Conservation (phyloP, 2,888 invertebrate species). For the Bellardia bayeri region DNA sequence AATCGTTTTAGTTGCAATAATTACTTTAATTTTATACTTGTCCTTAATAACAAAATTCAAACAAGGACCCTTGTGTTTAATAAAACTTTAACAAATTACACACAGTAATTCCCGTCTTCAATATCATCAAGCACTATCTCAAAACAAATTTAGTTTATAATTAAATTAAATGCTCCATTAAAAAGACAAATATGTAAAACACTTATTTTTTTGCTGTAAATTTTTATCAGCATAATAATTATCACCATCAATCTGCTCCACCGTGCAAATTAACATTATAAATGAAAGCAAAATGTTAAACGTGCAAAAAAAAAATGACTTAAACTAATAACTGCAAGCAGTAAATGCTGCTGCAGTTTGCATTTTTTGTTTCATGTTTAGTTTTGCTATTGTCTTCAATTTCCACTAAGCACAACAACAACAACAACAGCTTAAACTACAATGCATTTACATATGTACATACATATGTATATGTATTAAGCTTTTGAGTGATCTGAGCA, state of each 20-base stretch:
- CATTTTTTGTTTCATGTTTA: constrained; percentile 6
- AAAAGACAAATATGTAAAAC: constrained; percentile 5
- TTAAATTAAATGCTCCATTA: constrained; percentile 14
- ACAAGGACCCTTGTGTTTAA: not conserved
- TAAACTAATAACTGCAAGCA: constrained; percentile 59
- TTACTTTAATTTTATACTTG: no score
- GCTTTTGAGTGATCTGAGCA: constrained; percentile 39
- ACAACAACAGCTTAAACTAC: not conserved
- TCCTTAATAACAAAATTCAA: not conserved
- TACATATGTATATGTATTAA: no score
- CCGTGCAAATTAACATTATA: constrained; percentile 18
- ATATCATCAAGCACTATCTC: not conserved
- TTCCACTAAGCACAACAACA: constrained; percentile 3
- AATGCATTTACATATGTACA: not conserved
- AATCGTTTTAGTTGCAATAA: no score
- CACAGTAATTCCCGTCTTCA: not conserved
- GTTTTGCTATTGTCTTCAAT: not conserved
- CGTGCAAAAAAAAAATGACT: constrained; percentile 37
- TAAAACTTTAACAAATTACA: not conserved
- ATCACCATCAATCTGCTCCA: constrained; percentile 21
- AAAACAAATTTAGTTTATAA: not conserved
- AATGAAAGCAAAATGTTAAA: constrained; percentile 38
- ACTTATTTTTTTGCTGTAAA: constrained; percentile 12
- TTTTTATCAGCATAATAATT: constrained; percentile 23
- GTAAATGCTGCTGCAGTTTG: constrained; percentile 60